A percentile compares a stretch with the other conserved stretches of the same genome.
Conservation (phyloP, 2,113 vertebrate genomes). For the Aspidoscelis tigris region DNA sequence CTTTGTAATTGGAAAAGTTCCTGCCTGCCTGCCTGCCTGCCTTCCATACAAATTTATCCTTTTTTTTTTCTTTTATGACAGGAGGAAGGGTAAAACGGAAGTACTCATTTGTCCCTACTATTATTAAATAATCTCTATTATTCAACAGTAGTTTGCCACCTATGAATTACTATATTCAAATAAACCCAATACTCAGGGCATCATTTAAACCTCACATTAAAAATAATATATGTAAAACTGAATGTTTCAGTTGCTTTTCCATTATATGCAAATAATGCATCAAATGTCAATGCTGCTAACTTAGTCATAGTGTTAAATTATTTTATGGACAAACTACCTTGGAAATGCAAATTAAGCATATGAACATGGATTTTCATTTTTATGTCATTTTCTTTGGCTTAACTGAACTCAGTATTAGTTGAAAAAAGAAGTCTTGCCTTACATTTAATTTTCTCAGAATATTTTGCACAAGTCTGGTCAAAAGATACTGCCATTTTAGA, state of each 20-base stretch:
- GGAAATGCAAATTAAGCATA: not conserved
- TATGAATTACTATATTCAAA: not conserved
- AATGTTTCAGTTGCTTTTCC: not conserved
- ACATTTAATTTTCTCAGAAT: constrained; percentile 16
- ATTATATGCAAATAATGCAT: not conserved
- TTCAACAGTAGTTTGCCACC: not conserved
- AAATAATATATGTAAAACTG: not conserved
- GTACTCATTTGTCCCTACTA: too few species aligned
- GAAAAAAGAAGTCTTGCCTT: not conserved
- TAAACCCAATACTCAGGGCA: too few species aligned
- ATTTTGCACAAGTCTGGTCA: constrained; percentile 12
- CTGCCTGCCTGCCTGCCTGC: too few species aligned
- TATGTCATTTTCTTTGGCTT: not conserved
- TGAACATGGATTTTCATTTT: not conserved
- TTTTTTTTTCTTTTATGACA: too few species aligned
- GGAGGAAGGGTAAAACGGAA: too few species aligned
- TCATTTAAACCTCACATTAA: not conserved
- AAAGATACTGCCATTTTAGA: constrained; percentile 12
- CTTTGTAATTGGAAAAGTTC: too few species aligned
- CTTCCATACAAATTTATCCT: too few species aligned
- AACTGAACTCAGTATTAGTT: not conserved
- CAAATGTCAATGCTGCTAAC: not conserved
- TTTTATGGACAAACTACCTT: not conserved
- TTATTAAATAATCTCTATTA: too few species aligned
- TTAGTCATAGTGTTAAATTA: not conserved